A percentile compares a stretch with the other conserved stretches of the same genome.
phyloP scores from a whole-genome alignment of 2,888 invertebrate genomes.

The Brachyptera putata region DNA sequence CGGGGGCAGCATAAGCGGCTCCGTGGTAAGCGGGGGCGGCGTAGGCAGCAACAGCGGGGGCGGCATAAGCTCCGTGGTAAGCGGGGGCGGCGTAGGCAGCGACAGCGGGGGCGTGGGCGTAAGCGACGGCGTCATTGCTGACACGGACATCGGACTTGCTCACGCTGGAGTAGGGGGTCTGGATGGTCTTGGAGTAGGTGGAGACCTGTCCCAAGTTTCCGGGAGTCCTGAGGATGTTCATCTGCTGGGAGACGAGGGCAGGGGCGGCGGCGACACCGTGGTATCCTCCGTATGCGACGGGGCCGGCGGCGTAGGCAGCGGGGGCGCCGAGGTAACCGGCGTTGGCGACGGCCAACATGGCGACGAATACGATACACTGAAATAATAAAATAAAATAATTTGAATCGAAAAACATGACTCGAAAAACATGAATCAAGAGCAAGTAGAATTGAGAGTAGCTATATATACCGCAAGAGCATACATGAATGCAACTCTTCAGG shows the following conservation, averaged over 20 bases:
- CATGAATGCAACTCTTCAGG: no score
- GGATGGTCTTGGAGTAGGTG: slow-evolving; percentile 64
- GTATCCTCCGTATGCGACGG: slow-evolving; percentile 41
- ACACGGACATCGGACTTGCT: slow-evolving; percentile 67
- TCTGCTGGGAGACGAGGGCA: slow-evolving; percentile 33
- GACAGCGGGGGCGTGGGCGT: slow-evolving; percentile 31
- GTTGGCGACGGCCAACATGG: slow-evolving; percentile 36
- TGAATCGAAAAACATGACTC: no score
- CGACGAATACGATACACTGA: slow-evolving; percentile 11
- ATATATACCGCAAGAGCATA: no score
- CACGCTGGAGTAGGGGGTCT: slow-evolving; percentile 68
- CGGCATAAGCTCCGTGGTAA: slow-evolving; percentile 26
- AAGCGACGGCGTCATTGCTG: slow-evolving; percentile 33
- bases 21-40: slow-evolving; percentile 25
- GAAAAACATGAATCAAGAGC: no score
- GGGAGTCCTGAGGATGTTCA: slow-evolving; percentile 49
- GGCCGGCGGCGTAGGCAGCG: slow-evolving; percentile 22
- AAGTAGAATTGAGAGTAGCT: not conserved
- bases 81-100: slow-evolving; percentile 29
- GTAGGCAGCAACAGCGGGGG: slow-evolving; percentile 32
- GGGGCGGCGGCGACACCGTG: slow-evolving; percentile 44
- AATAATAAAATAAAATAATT: not conserved
- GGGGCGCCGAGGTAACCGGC: slow-evolving; percentile 35
- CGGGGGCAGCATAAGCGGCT: slow-evolving; percentile 27
- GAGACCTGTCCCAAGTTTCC: slow-evolving; percentile 64